Evolutionary conservation across 2,113 vertebrate genomes (phyloP), one percentile per base, ranked within the genome.

Genomic region (Festucalex cinctus): DNA sequence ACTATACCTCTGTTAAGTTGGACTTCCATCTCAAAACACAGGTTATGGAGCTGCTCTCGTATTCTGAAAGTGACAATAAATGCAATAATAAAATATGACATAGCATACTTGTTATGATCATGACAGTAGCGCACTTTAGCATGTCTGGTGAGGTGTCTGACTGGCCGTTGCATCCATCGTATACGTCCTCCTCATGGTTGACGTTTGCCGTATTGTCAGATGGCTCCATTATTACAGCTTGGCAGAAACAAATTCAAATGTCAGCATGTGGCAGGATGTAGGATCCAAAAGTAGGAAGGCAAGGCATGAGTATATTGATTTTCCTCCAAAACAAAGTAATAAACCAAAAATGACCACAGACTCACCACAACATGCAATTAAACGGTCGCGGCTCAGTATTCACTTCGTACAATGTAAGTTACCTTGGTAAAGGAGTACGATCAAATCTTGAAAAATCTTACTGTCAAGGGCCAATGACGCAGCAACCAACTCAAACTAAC

Each of bases 1-100:
- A 49, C 37, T 39, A 61, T 44, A 93, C 92, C 90, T 78, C 87
- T 75, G 6, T 77, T 75, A 49, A 91, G 78, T 54, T 90, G 88
- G 6, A 88, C 85, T 28, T 53, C 77, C 88, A 93, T 90, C 77
- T 93, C 91, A 90, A 93, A 92, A 74, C 90, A 92, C 70, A 91
- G 91, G 76, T 90, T 91, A 57, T 76, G 83, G 86, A 93, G 90
- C 69, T 91, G 89, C 54, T 90, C 83, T 46, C 89, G 91, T 71
- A 93, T 91, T 82, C 91, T 91, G 73, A 64, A 68, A 83, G 20
- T 13, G 2, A 22, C 19, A 62, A 35, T 41, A 41, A 62, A 6
- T 57, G 22, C 36, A 39, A 46, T 46, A 46, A 19, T 41, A 46
- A 46, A 62, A n/a, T 39, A 41, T 41, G 19, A 62, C 16, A 19